Conservation (phyloP, 1,140 invertebrate species). For the Panagrolaimus sp. region DNA sequence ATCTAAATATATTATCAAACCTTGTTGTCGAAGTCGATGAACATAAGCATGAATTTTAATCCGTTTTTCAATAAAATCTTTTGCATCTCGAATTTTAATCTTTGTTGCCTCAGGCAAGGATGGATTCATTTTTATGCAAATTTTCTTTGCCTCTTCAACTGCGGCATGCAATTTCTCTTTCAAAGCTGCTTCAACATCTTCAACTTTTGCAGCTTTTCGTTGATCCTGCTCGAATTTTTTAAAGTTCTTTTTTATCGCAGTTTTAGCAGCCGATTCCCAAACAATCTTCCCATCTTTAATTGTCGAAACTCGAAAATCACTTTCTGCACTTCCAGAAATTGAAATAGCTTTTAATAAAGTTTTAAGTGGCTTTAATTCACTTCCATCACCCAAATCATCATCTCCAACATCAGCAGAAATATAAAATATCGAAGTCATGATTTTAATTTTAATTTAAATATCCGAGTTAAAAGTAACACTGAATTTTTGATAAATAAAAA, state of each 20-base stretch:
- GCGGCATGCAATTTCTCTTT: constrained; percentile 25
- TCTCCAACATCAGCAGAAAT: constrained; percentile 80
- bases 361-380: constrained; percentile 79
- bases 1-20: constrained; percentile 60
- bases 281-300: constrained; percentile 53
- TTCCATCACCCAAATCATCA: constrained; percentile 80
- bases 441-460: too few relatives aligned
- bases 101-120: constrained; percentile 69
- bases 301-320: constrained; percentile 44
- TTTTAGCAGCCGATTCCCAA: constrained; percentile 79
- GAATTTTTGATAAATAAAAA: too few relatives aligned
- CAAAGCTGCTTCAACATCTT: constrained; percentile 35
- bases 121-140: constrained; percentile 74
- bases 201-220: constrained; percentile 65
- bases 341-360: constrained; percentile 80
- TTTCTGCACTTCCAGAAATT: constrained; percentile 67
- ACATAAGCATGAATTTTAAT: constrained; percentile 89
- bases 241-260: constrained; percentile 86
- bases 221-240: constrained; percentile 80
- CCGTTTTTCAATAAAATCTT: constrained; percentile 65
- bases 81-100: constrained; percentile 74
- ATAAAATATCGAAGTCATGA: constrained; percentile 65
- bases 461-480: too few relatives aligned
- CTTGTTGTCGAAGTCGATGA: constrained; percentile 83
- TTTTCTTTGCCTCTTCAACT: constrained; percentile 57